phyloP scores from a whole-genome alignment of 1,140 invertebrate genomes.

The Hesperophylax magnus region DNA sequence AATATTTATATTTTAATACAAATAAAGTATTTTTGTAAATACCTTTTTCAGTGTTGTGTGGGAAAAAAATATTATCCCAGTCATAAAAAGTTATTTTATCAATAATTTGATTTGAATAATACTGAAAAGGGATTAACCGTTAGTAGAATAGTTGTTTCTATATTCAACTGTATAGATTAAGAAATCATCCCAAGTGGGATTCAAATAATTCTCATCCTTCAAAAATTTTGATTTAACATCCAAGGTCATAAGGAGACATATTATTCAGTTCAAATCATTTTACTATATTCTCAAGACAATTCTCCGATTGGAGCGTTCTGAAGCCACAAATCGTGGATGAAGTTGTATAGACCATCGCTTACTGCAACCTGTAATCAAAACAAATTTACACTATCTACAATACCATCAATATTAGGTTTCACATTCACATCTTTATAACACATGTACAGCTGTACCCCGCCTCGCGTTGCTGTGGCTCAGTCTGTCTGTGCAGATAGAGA shows the following conservation, averaged over 20 bases:
- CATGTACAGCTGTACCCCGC: no score
- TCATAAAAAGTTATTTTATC: neutral
- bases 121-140: neutral
- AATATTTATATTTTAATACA: no score
- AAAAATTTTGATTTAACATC: no score
- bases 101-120: neutral
- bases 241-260: neutral
- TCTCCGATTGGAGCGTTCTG: conserved; percentile 98
- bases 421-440: no score
- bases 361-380: conserved; percentile 88
- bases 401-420: conserved; percentile 42
- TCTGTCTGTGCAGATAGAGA: no score
- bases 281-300: conserved; percentile 79
- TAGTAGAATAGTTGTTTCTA: neutral
- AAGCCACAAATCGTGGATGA: conserved; percentile 97
- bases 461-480: no score
- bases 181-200: no score
- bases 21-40: no score
- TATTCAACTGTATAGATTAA: neutral
- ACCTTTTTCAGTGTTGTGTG: no score
- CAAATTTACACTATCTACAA: neutral
- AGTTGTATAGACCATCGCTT: conserved; percentile 93
- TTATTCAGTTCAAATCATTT: conserved; percentile 12
- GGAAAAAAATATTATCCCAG: neutral
- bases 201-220: no score